Evolutionary conservation across 2,113 vertebrate species (phyloP).

Genomic region (Oncorhynchus kisutch): DNA sequence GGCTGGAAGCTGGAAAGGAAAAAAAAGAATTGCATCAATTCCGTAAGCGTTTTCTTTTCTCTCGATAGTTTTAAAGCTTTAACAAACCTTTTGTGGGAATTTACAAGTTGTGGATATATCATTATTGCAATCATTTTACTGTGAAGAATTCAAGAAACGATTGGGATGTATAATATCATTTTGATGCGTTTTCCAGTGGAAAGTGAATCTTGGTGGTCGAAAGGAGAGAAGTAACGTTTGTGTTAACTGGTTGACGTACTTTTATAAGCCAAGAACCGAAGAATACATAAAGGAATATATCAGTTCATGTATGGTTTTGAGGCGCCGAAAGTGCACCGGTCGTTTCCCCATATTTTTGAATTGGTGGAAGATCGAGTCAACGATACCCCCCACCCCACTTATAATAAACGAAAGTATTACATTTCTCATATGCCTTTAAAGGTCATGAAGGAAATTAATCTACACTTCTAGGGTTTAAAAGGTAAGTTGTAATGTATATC

Average conservation of each 20-base stretch:
- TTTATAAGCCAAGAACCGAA: background rate
- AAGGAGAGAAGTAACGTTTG: no score
- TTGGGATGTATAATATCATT: no score
- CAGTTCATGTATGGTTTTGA: no score
- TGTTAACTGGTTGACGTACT: background rate
- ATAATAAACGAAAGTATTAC: slow-evolving; percentile 30
- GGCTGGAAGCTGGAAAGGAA: slow-evolving; percentile 74
- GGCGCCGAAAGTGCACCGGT: no score
- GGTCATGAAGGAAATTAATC: slow-evolving; percentile 42
- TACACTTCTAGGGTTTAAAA: slow-evolving; percentile 40
- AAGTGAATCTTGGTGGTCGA: no score
- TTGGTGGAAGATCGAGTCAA: no score
- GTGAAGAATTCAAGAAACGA: no score
- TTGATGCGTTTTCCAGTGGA: no score
- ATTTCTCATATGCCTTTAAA: slow-evolving; percentile 28
- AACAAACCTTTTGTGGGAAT: slow-evolving; percentile 6
- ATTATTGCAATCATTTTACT: slow-evolving; percentile 5
- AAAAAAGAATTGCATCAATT: slow-evolving; percentile 76
- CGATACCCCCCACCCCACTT: no score
- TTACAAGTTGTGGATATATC: background rate
- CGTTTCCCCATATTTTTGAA: no score
- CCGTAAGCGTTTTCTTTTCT: slow-evolving; percentile 65
- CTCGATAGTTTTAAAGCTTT: slow-evolving; percentile 16
- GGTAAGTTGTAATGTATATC: slow-evolving; percentile 17
- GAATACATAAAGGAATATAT: no score